These are phyloP conservation scores for Drosophila lini DNA, from an alignment of 1,140 invertebrate species.

Conservation along the genomic window DNA sequence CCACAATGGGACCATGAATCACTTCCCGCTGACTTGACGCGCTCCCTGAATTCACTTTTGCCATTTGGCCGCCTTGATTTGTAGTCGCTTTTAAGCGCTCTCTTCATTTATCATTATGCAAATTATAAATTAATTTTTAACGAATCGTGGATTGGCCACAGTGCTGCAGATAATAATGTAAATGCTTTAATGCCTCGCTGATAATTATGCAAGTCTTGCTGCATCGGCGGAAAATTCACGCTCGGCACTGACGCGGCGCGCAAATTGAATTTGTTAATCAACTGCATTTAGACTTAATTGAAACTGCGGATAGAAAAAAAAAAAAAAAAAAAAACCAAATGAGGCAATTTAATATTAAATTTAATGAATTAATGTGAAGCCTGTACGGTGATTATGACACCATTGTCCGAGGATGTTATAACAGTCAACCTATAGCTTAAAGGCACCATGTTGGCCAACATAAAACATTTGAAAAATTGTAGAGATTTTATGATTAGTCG, in stretches of 20 bases:
- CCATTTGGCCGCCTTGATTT: conserved; percentile 57
- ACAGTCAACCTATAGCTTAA: not conserved
- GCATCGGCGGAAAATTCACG: conserved; percentile 37
- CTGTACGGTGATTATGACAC: conserved; percentile 19
- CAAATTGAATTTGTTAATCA: conserved; percentile 78
- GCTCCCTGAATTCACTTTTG: conserved; percentile 49
- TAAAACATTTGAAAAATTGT: not conserved
- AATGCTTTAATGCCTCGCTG: conserved; percentile 43
- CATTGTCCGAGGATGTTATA: conserved; percentile 4
- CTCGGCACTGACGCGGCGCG: not conserved
- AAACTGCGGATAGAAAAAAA: conserved; percentile 34
- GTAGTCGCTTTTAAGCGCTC: conserved; percentile 36
- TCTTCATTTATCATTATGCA: conserved; percentile 70
- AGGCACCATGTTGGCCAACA: too few species aligned
- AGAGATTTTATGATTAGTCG: not conserved
- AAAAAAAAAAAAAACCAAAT: not conserved
- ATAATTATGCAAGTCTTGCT: conserved; percentile 56
- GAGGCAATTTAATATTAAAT: conserved; percentile 36
- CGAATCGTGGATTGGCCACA: conserved; percentile 17
- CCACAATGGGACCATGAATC: conserved; percentile 72
- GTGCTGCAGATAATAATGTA: conserved; percentile 62
- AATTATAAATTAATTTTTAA: conserved; percentile 72
- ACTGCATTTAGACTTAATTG: conserved; percentile 70
- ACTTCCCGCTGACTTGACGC: conserved; percentile 60
- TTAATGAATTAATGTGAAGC: conserved; percentile 24